Conservation (phyloP, 92 coral and sea anemone genomes). For the Porites lobata region DNA sequence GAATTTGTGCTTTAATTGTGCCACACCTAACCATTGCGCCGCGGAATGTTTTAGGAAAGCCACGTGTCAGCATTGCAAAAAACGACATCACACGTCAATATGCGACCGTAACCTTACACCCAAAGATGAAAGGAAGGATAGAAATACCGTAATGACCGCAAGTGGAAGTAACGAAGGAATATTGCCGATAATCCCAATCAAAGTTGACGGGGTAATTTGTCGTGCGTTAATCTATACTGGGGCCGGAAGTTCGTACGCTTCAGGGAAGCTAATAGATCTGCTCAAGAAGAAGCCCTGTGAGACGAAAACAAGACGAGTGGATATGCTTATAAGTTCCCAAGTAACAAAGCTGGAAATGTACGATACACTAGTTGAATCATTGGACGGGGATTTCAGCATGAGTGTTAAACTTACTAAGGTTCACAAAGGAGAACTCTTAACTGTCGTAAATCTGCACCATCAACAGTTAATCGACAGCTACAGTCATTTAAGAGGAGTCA, state of each 20-base stretch:
- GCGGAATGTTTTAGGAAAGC: not conserved
- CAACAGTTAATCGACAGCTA: constrained; percentile 17
- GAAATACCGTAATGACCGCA: not conserved
- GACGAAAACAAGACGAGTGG: not conserved
- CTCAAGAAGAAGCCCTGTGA: not conserved
- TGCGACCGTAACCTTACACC: not conserved
- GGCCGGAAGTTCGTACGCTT: not conserved
- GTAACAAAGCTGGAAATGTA: not conserved
- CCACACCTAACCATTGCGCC: not conserved
- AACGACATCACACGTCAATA: constrained; percentile 1
- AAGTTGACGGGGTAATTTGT: not conserved
- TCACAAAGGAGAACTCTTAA: constrained; percentile 14
- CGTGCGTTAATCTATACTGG: not conserved
- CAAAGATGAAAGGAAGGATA: not conserved
- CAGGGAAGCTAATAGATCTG: not conserved
- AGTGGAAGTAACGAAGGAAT: not conserved
- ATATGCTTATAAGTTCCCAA: not conserved
- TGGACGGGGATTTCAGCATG: not conserved
- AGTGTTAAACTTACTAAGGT: constrained; percentile 8
- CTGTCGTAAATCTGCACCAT: constrained; percentile 21
- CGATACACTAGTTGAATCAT: not conserved
- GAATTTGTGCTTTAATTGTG: not conserved
- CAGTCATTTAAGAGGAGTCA: constrained; percentile 23
- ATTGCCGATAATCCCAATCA: not conserved
- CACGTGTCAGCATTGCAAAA: not conserved